These are phyloP conservation scores for Achlya flavicornis DNA, from an alignment of 2,888 invertebrate species.

Conservation along the genomic window DNA sequence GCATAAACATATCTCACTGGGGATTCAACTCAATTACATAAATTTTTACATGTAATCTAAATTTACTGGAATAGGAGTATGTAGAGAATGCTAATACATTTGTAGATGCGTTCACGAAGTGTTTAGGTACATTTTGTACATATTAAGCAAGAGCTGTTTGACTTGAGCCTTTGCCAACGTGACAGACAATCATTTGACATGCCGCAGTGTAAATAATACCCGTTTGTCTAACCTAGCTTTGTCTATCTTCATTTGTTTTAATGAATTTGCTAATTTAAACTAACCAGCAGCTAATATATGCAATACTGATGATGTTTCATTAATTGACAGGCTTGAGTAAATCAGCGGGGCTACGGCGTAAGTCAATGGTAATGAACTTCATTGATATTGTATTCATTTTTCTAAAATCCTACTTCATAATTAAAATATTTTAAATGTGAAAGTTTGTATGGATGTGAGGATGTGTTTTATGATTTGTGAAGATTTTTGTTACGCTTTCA, in stretches of 20 bases:
- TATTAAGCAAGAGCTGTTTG: constrained; percentile 48
- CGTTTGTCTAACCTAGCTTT: constrained; percentile 60
- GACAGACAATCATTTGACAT: constrained; percentile 55
- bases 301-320: neutral
- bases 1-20: constrained; percentile 12
- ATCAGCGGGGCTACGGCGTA: no score
- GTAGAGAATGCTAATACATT: constrained; percentile 20
- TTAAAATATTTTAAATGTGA: no score
- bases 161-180: constrained; percentile 38
- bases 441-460: no score
- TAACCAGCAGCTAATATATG: neutral
- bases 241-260: constrained; percentile 55
- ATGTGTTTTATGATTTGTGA: no score
- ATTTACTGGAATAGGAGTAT: constrained; percentile 18
- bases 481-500: no score
- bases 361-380: no score
- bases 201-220: constrained; percentile 48
- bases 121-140: constrained; percentile 28
- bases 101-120: constrained; percentile 16
- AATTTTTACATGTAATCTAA: neutral
- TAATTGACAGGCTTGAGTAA: neutral
- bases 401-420: no score
- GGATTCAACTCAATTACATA: constrained; percentile 13
- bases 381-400: no score
- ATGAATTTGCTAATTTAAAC: constrained; percentile 27